phyloP scores from a whole-genome alignment of 2,888 invertebrate species.

The Calameuta pallipes region DNA sequence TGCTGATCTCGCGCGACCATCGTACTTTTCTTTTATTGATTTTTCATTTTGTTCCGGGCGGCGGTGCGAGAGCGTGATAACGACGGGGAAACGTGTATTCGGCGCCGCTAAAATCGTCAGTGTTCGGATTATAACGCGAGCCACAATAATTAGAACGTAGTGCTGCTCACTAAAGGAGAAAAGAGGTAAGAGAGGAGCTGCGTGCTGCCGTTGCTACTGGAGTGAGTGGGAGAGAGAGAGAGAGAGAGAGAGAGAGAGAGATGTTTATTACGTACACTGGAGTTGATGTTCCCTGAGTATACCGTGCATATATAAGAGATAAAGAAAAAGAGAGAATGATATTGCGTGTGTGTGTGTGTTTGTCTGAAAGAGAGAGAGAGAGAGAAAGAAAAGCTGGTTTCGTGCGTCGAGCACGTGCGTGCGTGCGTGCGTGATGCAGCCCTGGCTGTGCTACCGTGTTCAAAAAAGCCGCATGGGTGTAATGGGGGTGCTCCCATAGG shows the following conservation, averaged over 20 bases:
- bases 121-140: constrained; percentile 5
- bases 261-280: too few relatives aligned
- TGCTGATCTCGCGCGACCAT: constrained; percentile 50
- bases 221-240: constrained; percentile 9
- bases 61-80: constrained; percentile 46
- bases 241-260: too few relatives aligned
- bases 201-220: constrained; percentile 20
- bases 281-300: too few relatives aligned
- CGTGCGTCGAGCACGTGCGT: not conserved
- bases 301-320: too few relatives aligned
- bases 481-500: not conserved
- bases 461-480: not conserved
- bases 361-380: too few relatives aligned
- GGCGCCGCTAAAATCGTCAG: too few relatives aligned
- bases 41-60: constrained; percentile 57
- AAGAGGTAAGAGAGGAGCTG: constrained; percentile 17
- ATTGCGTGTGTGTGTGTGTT: too few relatives aligned
- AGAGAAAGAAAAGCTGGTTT: constrained; percentile 21
- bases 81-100: too few relatives aligned
- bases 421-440: not conserved
- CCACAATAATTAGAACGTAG: not conserved
- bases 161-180: not conserved
- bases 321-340: too few relatives aligned
- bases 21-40: constrained; percentile 59
- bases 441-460: not conserved